Base-by-base conservation (phyloP, 2,797 vertebrate genomes). In the Eulemur albifrons region DNA sequence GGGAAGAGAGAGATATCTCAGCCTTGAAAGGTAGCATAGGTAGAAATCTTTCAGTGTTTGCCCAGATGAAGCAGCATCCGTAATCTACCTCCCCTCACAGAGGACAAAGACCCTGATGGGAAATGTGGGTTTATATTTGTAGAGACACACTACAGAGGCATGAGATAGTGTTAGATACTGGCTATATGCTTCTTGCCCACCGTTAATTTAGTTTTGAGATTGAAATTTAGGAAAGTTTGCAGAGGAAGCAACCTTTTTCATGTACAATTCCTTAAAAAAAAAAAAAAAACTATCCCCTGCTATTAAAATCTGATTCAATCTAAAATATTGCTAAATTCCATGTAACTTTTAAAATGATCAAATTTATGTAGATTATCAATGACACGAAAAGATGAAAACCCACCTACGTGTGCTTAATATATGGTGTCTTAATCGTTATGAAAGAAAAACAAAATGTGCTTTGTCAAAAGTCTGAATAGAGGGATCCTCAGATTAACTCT, bases 161-260 rank as follows among this genome's bases (percentile, higher is more conserved):
- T 23, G 77, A 70, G 72, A 43, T 77, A 35, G 48, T 35, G 6
- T 82, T 65, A 23, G 27, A 85, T 57, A 45, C 32, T 2, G 27
- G 27, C 63, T 89, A 0, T 72, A 4, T 89, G 79, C 32, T 86
- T 94, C 63, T 75, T 82, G 77, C 20, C 69, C 32, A 40, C 50
- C 32, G 67, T 81, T 67, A 76, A 59, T 90, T 89, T 77, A 5
- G 21, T 80, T 83, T 92, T 54, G 12, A 61, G 38, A 79, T 54
- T 92, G 59, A 89, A 92, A 96, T 94, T 70, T 94, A 85, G 88
- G 27, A 73, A 81, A 54, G 14, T 18, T 87, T 87, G n/a, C 52
- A 48, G 38, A 75, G 27, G 23, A 88, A 7, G 20, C 14, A 48
- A 27, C 10, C 21, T 86, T 75, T 82, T 70, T 45, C 40, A 59